Evolutionary conservation across 2,797 vertebrate species (phyloP).

Genomic region (Hylomyscus alleni): DNA sequence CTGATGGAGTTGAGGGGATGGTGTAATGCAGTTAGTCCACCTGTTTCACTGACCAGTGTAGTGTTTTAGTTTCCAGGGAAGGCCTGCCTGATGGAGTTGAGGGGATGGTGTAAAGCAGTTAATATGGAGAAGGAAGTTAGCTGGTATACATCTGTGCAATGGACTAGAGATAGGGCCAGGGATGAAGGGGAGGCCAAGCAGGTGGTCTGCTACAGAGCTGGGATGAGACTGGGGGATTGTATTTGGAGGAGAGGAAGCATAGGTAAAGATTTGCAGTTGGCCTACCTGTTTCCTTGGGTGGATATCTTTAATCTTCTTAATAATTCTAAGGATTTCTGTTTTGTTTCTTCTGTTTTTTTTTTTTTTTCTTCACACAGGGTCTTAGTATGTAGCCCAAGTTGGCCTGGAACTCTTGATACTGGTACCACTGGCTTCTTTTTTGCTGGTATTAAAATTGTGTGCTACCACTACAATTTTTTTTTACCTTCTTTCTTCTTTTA

Average conservation of each 20-base stretch:
- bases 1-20: no score
- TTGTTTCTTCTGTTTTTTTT: neutral
- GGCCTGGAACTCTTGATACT: neutral
- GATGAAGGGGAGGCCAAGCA: neutral
- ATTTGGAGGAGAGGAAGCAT: neutral
- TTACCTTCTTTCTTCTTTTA: neutral
- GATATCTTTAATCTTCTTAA: neutral
- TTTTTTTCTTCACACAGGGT: neutral
- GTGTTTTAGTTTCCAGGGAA: neutral
- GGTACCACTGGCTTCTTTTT: neutral
- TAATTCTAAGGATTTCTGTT: neutral
- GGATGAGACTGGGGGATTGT: neutral
- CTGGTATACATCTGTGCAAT: neutral
- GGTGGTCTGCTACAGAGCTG: neutral
- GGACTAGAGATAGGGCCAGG: neutral
- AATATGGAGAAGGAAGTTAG: neutral
- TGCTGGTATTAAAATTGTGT: neutral
- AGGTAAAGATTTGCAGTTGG: neutral
- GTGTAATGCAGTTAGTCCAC: neutral
- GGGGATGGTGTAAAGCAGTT: neutral
- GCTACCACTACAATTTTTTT: neutral
- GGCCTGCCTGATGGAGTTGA: neutral
- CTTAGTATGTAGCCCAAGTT: neutral
- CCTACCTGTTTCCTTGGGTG: neutral
- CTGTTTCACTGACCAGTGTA: neutral